These are phyloP conservation scores for Marronus borbonicus DNA, from an alignment of 2,888 invertebrate species.

Conservation along the genomic window DNA sequence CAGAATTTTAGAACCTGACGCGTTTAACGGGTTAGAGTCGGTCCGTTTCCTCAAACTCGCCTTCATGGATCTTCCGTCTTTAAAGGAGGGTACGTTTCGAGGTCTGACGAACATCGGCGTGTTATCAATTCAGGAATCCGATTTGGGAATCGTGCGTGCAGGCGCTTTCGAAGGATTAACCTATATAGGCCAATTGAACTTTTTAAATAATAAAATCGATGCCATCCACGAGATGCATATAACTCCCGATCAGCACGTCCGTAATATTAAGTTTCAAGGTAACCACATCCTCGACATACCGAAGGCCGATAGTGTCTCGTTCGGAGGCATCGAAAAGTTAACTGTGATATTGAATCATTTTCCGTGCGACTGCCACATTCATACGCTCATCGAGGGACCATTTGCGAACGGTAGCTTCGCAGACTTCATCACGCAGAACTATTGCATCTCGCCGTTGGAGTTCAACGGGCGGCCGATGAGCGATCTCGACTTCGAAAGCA, in stretches of 20 bases:
- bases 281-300: slow-evolving; percentile 89
- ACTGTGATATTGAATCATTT: slow-evolving; percentile 86
- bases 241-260: slow-evolving; percentile 80
- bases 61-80: slow-evolving; percentile 85
- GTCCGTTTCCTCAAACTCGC: slow-evolving; percentile 87
- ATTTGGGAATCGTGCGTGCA: slow-evolving; percentile 81
- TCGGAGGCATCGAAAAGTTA: slow-evolving; percentile 80
- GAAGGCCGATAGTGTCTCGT: slow-evolving; percentile 77
- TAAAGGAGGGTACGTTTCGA: slow-evolving; percentile 82
- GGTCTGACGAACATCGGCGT: slow-evolving; percentile 84
- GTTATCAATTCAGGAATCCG: slow-evolving; percentile 86
- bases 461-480: slow-evolving; percentile 85
- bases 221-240: slow-evolving; percentile 84
- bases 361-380: slow-evolving; percentile 89
- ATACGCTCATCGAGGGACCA: slow-evolving; percentile 83
- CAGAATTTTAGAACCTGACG: slow-evolving; percentile 82
- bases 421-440: slow-evolving; percentile 83
- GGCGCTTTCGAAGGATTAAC: slow-evolving; percentile 85
- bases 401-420: slow-evolving; percentile 79
- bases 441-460: slow-evolving; percentile 89
- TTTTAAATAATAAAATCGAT: slow-evolving; percentile 90
- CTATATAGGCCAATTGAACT: slow-evolving; percentile 81
- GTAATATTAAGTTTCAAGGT: slow-evolving; percentile 82
- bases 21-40: slow-evolving; percentile 86
- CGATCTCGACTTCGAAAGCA: slow-evolving; percentile 77